Conservation (phyloP, 2,113 vertebrate species). For the Malurus alboscapulatus region DNA sequence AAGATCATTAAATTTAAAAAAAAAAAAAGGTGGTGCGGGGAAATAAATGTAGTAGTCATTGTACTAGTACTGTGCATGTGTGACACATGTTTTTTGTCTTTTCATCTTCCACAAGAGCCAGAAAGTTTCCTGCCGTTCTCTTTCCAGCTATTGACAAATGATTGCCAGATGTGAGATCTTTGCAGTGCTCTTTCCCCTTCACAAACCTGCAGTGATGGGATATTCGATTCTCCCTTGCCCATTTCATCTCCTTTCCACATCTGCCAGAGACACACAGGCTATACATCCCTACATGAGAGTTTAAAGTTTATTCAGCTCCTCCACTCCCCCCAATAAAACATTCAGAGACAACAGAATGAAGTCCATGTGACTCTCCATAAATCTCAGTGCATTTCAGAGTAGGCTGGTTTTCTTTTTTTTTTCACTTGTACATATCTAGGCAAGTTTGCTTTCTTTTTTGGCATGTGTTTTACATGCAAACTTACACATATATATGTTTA, state of each 20-base stretch:
- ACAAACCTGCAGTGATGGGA: constrained; percentile 82
- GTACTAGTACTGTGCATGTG: constrained; percentile 81
- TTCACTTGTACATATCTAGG: constrained; percentile 59
- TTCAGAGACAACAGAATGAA: constrained; percentile 75
- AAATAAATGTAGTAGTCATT: constrained; percentile 84
- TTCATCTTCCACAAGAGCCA: constrained; percentile 93
- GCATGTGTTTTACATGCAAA: neutral
- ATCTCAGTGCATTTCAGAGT: constrained; percentile 52
- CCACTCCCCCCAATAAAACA: constrained; percentile 63
- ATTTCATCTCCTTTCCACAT: constrained; percentile 89
- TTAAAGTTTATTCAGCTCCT: constrained; percentile 81
- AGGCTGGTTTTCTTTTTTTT: constrained; percentile 9
- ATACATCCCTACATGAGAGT: constrained; percentile 83
- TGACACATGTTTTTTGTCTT: constrained; percentile 95
- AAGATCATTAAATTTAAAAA: constrained; percentile 74
- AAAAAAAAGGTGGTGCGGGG: neutral
- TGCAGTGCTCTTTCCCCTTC: constrained; percentile 77
- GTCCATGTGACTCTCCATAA: constrained; percentile 68
- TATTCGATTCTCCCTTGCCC: constrained; percentile 82
- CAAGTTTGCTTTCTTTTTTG: constrained; percentile 55
- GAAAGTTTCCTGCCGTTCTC: constrained; percentile 96
- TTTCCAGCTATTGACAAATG: constrained; percentile 94
- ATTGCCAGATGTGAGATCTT: constrained; percentile 95
- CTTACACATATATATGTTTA: neutral
- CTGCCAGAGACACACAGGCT: constrained; percentile 85